Percentiles rank a stretch among this genome's conserved stretches.
phyloP scores from a whole-genome alignment of 1,140 invertebrate species.

The Theocolax elegans region DNA sequence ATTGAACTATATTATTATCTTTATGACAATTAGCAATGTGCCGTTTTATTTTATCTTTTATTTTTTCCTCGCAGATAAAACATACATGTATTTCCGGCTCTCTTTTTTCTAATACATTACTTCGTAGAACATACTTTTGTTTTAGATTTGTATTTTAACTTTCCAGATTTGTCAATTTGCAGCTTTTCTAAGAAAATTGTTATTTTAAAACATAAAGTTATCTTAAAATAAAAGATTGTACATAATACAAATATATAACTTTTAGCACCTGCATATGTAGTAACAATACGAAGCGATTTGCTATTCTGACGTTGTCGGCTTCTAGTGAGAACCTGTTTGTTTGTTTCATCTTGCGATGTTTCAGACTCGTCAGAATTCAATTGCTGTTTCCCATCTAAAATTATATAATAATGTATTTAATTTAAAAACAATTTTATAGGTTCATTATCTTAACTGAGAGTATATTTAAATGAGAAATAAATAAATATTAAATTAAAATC shows the following conservation, averaged over 20 bases:
- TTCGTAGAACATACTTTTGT: not conserved
- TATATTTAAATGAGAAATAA: no score
- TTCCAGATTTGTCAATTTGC: not conserved
- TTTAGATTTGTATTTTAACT: not conserved
- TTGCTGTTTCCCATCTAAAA: not conserved
- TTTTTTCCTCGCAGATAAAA: not conserved
- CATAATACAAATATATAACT: not conserved
- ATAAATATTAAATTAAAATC: no score
- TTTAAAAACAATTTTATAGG: not conserved
- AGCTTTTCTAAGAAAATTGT: not conserved
- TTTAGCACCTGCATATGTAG: not conserved
- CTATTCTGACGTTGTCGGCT: not conserved
- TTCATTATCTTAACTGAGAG: not conserved
- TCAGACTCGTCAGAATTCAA: not conserved
- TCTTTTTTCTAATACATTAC: not conserved
- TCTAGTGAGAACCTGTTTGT: not conserved
- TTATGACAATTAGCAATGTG: not conserved
- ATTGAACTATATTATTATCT: not conserved
- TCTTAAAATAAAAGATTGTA: no score
- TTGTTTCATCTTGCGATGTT: not conserved
- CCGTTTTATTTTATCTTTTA: not conserved
- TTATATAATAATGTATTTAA: not conserved
- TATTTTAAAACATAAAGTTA: no score
- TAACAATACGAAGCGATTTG: not conserved
- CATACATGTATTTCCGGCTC: not conserved